Evolutionary conservation across 2,113 vertebrate genomes (phyloP).

Genomic region (Macheiramphus alcinus): DNA sequence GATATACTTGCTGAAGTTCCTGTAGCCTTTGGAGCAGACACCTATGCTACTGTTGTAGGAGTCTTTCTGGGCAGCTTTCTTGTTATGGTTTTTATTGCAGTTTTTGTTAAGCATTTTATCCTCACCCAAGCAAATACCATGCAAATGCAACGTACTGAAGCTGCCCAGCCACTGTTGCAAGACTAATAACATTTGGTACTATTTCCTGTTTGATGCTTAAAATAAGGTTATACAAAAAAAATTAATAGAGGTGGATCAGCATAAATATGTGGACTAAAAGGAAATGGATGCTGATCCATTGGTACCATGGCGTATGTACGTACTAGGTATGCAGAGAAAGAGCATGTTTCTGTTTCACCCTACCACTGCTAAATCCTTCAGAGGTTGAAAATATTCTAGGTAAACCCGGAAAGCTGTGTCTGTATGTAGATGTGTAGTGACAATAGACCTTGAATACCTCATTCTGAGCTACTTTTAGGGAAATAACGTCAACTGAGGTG

Average conservation of each 20-base stretch:
- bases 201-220: background rate
- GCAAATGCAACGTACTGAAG: slow-evolving; percentile 77
- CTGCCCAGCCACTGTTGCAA: slow-evolving; percentile 84
- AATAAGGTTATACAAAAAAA: background rate
- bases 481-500: background rate
- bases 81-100: slow-evolving; percentile 80
- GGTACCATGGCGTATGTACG: background rate
- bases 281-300: background rate
- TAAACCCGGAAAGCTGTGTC: background rate
- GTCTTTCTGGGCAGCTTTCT: slow-evolving; percentile 77
- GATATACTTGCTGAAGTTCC: slow-evolving; percentile 76
- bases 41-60: slow-evolving; percentile 76
- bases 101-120: slow-evolving; percentile 82
- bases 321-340: background rate
- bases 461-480: background rate
- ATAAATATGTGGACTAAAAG: background rate
- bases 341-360: background rate
- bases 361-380: background rate
- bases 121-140: slow-evolving; percentile 72
- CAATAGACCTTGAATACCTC: background rate
- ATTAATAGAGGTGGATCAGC: background rate
- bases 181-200: slow-evolving; percentile 24
- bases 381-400: background rate
- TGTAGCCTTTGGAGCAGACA: background rate
- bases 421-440: background rate